Conservation (phyloP, 37 sponge, comb jelly and placozoan species). For the Beroe forskalii region DNA sequence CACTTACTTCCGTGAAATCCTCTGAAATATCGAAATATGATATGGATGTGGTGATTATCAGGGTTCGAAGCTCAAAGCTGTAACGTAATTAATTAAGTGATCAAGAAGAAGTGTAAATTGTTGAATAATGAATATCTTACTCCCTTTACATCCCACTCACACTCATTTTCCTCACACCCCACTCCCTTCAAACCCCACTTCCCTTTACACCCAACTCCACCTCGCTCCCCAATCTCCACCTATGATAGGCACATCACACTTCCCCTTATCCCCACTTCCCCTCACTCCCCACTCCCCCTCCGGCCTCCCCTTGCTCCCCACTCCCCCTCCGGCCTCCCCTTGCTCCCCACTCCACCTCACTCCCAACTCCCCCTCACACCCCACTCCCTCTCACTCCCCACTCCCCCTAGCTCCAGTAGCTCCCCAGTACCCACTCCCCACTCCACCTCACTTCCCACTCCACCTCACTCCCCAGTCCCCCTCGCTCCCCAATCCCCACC, state of each 20-base stretch:
- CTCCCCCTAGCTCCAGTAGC: background rate
- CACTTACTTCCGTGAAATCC: constrained; percentile 18
- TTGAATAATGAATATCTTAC: too few relatives aligned
- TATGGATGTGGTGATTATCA: too few relatives aligned
- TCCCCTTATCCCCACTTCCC: background rate
- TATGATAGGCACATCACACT: constrained; percentile 20
- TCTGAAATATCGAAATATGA: constrained; percentile 17
- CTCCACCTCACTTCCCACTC: background rate
- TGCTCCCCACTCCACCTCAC: background rate
- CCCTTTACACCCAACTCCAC: background rate
- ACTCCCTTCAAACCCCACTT: background rate
- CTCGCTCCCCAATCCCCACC: too few relatives aligned
- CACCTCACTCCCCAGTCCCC: background rate
- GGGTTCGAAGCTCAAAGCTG: too few relatives aligned
- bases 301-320: background rate
- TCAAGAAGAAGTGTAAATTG: too few relatives aligned
- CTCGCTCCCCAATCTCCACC: too few relatives aligned
- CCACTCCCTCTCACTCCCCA: background rate
- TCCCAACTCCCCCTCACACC: background rate
- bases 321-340: background rate
- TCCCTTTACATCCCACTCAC: too few relatives aligned
- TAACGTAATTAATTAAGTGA: too few relatives aligned
- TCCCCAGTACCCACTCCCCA: background rate
- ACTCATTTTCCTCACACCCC: background rate
- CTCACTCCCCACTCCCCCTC: background rate